Base-by-base conservation (phyloP, 2,113 vertebrate genomes). In the Sinocyclocheilus rhinocerous region DNA sequence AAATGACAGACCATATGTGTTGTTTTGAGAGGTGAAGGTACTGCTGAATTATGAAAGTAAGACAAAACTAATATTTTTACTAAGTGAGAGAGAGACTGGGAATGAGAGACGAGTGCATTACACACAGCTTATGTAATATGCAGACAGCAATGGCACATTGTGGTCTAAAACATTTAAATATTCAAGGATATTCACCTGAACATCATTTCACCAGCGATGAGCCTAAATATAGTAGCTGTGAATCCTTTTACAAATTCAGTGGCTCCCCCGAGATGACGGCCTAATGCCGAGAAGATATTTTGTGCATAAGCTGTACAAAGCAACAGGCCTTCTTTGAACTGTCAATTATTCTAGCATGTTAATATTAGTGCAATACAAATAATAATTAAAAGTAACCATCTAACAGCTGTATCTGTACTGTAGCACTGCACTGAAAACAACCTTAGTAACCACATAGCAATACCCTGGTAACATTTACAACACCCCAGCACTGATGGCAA, bases 41-140 rank as follows among this genome's bases (percentile, higher is more conserved):
- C 16, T 81, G 75, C 86, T 92, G 84, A 93, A 94, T 92, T 92
- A 93, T 93, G 80, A 82, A 87, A 85, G 45, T 39, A 83, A 82
- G 83, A 87, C 39, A 70, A 81, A 84, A 45, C 69, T 80, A 42
- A 72, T 48, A 85, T 55, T 55, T 83, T 86, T 52, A 48, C 73
- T 67, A 42, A 84, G 20, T 33, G n/a, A 86, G 29, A 79, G 57
- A 85, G 69, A 72, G 65, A 48, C 13, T 15, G 59, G 76, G 65
- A 83, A 52, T 50, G 36, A 87, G 45, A 63, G 48, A 57, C 24
- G 11, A 36, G 63, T 61, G 52, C 50, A 77, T 65, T 67, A 61
- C 9, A 67, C 65, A 24, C 39, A 29, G 50, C 67, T 88, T 89
- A 84, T 69, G 67, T 87, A 81, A 85, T 69, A 73, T 50, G 83